Evolutionary conservation across 2,888 invertebrate species (phyloP).

Genomic region (Drepana falcataria): DNA sequence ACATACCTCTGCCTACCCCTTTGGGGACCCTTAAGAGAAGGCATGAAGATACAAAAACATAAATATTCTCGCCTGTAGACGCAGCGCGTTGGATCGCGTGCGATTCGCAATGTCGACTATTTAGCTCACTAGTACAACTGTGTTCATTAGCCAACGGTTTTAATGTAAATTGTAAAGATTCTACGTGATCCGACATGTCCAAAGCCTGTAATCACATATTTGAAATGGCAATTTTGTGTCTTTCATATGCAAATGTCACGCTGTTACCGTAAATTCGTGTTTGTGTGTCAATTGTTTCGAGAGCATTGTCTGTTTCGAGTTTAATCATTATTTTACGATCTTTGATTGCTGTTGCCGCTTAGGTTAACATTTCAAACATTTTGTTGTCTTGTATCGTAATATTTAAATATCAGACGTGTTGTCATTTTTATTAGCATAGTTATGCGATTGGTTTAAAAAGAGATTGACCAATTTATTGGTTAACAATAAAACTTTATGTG

Average conservation of each 20-base stretch:
- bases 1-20: too few relatives aligned
- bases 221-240: background rate
- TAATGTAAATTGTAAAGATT: background rate
- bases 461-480: too few relatives aligned
- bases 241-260: background rate
- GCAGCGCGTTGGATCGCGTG: constrained; percentile 38
- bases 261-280: background rate
- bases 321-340: background rate
- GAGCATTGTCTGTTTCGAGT: background rate
- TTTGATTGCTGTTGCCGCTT: background rate
- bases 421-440: too few relatives aligned
- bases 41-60: constrained; percentile 4
- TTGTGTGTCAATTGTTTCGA: background rate
- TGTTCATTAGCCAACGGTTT: constrained; percentile 21
- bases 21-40: too few relatives aligned
- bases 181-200: background rate
- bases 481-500: too few relatives aligned
- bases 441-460: too few relatives aligned
- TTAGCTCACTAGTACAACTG: constrained; percentile 47
- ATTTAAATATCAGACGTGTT: too few relatives aligned
- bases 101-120: constrained; percentile 42
- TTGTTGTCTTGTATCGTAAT: background rate
- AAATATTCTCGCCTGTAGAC: constrained; percentile 1
- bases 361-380: background rate
- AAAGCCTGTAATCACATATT: background rate